Base-by-base conservation (phyloP, 2,888 invertebrate species). In the Gnatocerus cornutus region DNA sequence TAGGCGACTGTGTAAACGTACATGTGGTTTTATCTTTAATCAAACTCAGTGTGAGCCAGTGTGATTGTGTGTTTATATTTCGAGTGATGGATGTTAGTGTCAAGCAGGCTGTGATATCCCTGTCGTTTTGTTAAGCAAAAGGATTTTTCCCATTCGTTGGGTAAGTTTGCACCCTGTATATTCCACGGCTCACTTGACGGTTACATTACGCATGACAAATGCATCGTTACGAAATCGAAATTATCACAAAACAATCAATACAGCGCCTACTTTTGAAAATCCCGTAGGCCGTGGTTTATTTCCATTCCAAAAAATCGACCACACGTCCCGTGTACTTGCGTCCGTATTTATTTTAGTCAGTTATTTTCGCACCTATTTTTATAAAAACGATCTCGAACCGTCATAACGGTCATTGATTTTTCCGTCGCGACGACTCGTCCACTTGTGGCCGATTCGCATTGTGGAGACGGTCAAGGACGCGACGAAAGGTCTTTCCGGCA, bases 321-420 rank as follows among this genome's bases (percentile, higher is more conserved):
- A 45, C 53, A 53, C 53, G 59, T 29, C 21, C 41, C 13, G 10
- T 43, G 46, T 45, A 29, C 30, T 45, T 59, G 12, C 46, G 59
- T 45, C 16, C 12, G 46, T 59, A 59, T 59, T 59, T 59, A 59
- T 59, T 59, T 59, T 59, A 45, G 59, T 21, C 21, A 21, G 21
- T 21, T 21, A 21, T 21, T 21, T 21, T 21, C 21, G 21, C 21
- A 21, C 21, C 21, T 21, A 21, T 21, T 21, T 21, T 21, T 21
- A 37, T 2, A 37, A 37, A 37, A 37, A 1, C 21, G 21, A n/a
- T 41, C 3, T 41, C 12, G 6, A 12, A 6, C 10, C 41, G 41
- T 41, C 41, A 37, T n/a, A n/a, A 41, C 41, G 41, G 41, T 48
- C 50, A 62, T 50, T 50, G 62, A 62, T 62, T 62, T n/a, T 62